phyloP scores from a whole-genome alignment of 2,888 invertebrate genomes.

The Epinotia nisella region DNA sequence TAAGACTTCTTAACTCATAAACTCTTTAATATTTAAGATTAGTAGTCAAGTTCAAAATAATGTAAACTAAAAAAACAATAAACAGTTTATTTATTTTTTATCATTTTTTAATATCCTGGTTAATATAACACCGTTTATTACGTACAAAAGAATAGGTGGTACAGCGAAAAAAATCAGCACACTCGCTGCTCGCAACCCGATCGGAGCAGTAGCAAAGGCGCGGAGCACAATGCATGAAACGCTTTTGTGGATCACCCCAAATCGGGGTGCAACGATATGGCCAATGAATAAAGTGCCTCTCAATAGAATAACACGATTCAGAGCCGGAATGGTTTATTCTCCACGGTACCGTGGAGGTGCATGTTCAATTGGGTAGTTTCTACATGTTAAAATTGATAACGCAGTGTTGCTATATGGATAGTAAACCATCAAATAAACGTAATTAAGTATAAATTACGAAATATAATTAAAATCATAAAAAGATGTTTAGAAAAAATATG shows the following conservation, averaged over 20 bases:
- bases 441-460: too few relatives aligned
- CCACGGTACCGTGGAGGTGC: conserved; percentile 1
- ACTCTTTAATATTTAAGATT: too few relatives aligned
- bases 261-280: conserved; percentile 71
- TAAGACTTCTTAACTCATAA: too few relatives aligned
- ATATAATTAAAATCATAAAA: too few relatives aligned
- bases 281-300: conserved; percentile 79
- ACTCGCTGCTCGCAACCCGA: conserved; percentile 29
- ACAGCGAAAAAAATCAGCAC: conserved; percentile 11
- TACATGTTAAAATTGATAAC: too few relatives aligned
- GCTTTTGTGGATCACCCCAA: conserved; percentile 66
- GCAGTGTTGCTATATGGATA: too few relatives aligned
- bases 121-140: not conserved
- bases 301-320: conserved; percentile 79
- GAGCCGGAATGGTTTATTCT: conserved; percentile 61
- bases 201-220: conserved; percentile 31
- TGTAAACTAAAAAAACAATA: too few relatives aligned
- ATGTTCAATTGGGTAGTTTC: too few relatives aligned
- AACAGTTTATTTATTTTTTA: too few relatives aligned
- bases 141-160: not conserved
- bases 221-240: conserved; percentile 61
- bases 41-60: too few relatives aligned
- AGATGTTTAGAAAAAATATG: too few relatives aligned
- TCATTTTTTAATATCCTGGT: not conserved
- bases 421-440: too few relatives aligned